A percentile compares a stretch with the other conserved stretches of the same genome.
phyloP scores from a whole-genome alignment of 1,140 invertebrate genomes.

The Procambarus virginalis region DNA sequence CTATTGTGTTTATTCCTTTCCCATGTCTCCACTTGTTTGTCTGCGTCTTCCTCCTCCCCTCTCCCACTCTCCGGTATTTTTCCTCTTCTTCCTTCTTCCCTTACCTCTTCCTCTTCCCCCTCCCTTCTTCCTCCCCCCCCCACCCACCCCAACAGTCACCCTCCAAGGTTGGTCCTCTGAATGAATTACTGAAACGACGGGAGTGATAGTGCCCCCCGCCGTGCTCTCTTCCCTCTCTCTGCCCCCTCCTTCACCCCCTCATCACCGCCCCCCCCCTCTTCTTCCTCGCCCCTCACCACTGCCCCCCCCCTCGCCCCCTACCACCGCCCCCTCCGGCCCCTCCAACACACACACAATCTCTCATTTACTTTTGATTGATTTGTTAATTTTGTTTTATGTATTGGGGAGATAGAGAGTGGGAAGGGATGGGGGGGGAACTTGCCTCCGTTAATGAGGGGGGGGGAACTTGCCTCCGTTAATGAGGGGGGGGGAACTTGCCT shows the following conservation, averaged over 20 bases:
- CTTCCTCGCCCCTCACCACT: not conserved
- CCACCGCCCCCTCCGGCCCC: not conserved
- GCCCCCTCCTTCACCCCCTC: no score
- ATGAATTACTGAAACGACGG: not conserved
- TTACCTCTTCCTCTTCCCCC: not conserved
- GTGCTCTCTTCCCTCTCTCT: not conserved
- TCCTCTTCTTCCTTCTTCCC: not conserved
- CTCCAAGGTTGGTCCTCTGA: not conserved
- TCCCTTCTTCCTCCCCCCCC: not conserved
- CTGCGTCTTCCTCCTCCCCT: not conserved
- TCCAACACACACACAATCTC: no score
- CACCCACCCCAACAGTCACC: not conserved
- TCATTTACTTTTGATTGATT: no score
- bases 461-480: no score
- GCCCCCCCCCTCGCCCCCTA: not conserved
- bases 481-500: no score
- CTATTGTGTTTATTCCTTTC: no score
- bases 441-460: no score
- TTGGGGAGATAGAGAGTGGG: no score
- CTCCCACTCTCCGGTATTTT: not conserved
- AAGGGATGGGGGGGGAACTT: no score
- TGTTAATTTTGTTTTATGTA: no score
- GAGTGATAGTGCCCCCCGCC: not conserved
- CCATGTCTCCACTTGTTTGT: not conserved
- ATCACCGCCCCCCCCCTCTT: no score